phyloP scores from a whole-genome alignment of 1,140 invertebrate genomes.

The Anthonomus grandis region DNA sequence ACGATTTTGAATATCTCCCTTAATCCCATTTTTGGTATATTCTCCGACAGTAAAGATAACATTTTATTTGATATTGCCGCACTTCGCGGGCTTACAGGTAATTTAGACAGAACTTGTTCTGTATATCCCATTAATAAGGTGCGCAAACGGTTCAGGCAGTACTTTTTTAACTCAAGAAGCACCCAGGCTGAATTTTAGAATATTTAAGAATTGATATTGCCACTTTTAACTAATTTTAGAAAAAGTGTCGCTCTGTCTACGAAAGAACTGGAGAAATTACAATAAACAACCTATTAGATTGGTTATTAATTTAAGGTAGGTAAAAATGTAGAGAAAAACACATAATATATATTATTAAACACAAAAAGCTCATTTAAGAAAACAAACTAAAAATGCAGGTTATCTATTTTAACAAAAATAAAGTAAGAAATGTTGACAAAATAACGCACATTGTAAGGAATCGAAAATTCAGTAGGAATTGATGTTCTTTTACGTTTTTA shows the following conservation, averaged over 20 bases:
- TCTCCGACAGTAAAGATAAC: not conserved
- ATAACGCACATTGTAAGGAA: constrained; percentile 3
- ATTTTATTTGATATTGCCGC: not conserved
- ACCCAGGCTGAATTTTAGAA: constrained; percentile 1
- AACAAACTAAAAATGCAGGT: constrained; percentile 4
- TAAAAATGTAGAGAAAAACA: not conserved
- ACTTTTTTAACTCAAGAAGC: constrained; percentile 1
- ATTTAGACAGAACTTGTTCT: not conserved
- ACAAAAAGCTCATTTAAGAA: not conserved
- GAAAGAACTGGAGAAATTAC: constrained; percentile 10
- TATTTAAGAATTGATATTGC: constrained; percentile 7
- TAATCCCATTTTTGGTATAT: too few species aligned
- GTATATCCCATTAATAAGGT: not conserved
- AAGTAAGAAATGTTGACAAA: constrained; percentile 4
- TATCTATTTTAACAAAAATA: constrained; percentile 9
- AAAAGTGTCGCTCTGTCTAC: constrained; percentile 8
- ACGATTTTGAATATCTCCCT: too few species aligned
- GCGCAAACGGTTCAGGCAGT: constrained; percentile 1
- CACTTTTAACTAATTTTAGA: constrained; percentile 4
- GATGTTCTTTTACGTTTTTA: not conserved
- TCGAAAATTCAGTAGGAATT: constrained; percentile 1
- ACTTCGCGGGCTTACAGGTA: not conserved
- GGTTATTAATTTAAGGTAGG: constrained; percentile 11
- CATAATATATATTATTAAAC: constrained; percentile 7
- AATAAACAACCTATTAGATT: constrained; percentile 10